Base-by-base conservation (phyloP, 2,113 vertebrate genomes). In the Nibea coibor region DNA sequence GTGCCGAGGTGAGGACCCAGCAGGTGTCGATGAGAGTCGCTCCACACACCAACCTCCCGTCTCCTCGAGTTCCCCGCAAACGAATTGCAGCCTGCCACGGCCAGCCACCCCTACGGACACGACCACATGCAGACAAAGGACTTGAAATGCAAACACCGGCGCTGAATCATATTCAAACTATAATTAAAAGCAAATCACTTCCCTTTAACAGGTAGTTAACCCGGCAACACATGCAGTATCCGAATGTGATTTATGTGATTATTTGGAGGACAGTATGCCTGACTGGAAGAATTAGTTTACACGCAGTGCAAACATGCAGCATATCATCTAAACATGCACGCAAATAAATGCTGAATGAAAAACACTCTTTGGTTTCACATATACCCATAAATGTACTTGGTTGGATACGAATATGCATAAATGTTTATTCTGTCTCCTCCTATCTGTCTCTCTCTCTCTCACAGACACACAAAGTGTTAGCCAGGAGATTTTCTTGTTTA, bases 1-100 rank as follows among this genome's bases (percentile, higher is more conserved):
- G 98, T 4, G 98, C 98, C 0, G 98, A 98, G 4, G 98, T 99
- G 68, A 99, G 96, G 8, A 97, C 96, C 98, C 98, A 99, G 92
- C 98, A 99, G 92, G 96, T 97, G 87, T 96, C 96, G 81, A 99
- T 96, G 22, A 99, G 96, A 2, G 97, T 99, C 4, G 97, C 98
- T 72, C 97, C 98, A 68, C 98, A 99, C 56, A 99, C 94, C 71
- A 99, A 91, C 66, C 98, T 93, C 83, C 97, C 97, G 0, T 98
- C 96, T 16, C 96, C 96, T 0, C 96, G 95, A 43, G 96, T 92
- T 4, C 96, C 96, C 78, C 96, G 96, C 58, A 99, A 89, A 28
- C 97, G 95, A 51, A 99, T 94, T 0, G 98, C 96, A 47, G 96
- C 97, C 92, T 99, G 98, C 98, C 98, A 99, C 0, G 98, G 98